phyloP scores from a whole-genome alignment of 2,888 invertebrate species.

The Gastrophysa polygoni region DNA sequence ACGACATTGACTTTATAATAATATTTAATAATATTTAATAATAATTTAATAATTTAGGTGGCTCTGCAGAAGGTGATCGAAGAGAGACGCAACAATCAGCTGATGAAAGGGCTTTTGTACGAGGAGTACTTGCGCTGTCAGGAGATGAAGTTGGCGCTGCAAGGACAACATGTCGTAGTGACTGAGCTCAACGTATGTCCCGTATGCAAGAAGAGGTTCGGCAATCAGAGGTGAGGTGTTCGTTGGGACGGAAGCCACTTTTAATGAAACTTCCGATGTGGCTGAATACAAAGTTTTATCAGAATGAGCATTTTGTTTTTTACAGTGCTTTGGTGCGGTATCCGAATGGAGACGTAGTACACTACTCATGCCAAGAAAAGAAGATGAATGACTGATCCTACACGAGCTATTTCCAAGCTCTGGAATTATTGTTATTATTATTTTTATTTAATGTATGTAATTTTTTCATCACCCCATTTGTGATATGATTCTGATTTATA shows the following conservation, averaged over 20 bases:
- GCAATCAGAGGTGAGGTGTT: conserved; percentile 75
- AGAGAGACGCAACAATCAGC: conserved; percentile 73
- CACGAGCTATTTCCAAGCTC: not conserved
- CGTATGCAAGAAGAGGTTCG: conserved; percentile 92
- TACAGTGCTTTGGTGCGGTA: conserved; percentile 89
- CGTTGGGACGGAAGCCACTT: not conserved
- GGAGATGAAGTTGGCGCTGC: conserved; percentile 78
- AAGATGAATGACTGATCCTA: conserved; percentile 42
- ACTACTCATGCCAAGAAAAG: conserved; percentile 83
- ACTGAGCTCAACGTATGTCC: conserved; percentile 88
- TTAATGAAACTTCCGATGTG: not conserved
- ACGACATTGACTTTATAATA: too few relatives aligned
- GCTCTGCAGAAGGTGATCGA: conserved; percentile 66
- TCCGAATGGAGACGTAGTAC: conserved; percentile 90
- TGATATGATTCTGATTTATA: not conserved
- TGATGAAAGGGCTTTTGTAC: conserved; percentile 81
- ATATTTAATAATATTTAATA: too few relatives aligned
- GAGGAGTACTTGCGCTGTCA: conserved; percentile 87
- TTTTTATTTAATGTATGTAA: too few relatives aligned
- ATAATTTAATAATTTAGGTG: too few relatives aligned
- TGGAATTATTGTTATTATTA: too few relatives aligned
- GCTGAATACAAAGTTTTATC: too few relatives aligned
- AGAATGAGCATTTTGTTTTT: too few relatives aligned
- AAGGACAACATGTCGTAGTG: conserved; percentile 82
- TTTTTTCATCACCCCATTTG: not conserved